phyloP scores from a whole-genome alignment of 2,113 vertebrate species.

The Serinus canaria region DNA sequence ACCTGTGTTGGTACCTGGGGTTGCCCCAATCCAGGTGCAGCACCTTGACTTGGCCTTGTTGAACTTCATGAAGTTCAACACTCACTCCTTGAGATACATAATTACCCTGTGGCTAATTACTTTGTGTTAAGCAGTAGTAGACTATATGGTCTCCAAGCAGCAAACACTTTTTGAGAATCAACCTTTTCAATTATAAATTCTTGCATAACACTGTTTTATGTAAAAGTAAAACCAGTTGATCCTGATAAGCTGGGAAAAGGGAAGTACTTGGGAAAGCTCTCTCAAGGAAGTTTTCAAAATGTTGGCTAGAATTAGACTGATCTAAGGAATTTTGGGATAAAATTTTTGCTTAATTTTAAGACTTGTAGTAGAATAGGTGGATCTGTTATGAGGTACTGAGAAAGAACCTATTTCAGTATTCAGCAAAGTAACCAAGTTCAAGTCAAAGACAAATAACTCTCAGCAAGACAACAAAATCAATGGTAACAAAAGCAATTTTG shows the following conservation, averaged over 20 bases:
- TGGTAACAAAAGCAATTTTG: background rate
- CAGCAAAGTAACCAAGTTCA: background rate
- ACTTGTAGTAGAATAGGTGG: background rate
- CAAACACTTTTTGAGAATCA: background rate
- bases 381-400: background rate
- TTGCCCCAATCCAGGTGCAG: background rate
- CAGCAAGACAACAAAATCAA: background rate
- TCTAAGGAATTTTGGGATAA: background rate
- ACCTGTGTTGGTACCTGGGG: fast-evolving
- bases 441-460: background rate
- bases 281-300: background rate
- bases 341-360: background rate
- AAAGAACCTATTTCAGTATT: background rate
- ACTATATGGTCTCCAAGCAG: background rate
- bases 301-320: background rate
- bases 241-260: background rate
- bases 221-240: background rate
- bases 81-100: background rate
- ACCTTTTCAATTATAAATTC: background rate
- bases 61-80: background rate
- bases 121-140: background rate
- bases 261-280: background rate
- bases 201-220: background rate
- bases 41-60: background rate
- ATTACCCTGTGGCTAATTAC: background rate